Evolutionary conservation across 2,888 invertebrate species (phyloP), one percentile per base, ranked within the genome.

Genomic region (Tricholauxania praeusta): DNA sequence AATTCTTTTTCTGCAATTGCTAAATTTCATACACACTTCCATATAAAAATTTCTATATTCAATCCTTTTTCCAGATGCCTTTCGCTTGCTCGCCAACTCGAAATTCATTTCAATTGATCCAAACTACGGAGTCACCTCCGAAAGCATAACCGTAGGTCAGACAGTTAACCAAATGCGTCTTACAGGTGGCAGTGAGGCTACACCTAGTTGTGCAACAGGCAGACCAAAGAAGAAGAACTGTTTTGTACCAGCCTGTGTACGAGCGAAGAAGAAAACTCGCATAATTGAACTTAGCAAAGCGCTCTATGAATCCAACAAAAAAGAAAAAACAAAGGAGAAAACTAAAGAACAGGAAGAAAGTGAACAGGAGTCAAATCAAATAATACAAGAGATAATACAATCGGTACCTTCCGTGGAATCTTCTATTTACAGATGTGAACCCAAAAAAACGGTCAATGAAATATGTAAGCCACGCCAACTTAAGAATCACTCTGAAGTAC

Each of bases 11-110:
- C 8, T 17, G 1, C 17, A 6, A 65, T 49, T 7, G 22, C 12
- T 65, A 14, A 62, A 15, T 14, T 62, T 22, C 12, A 69, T 66
- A 53, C 28, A 49, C 22, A 3, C 1, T 55, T 53, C 32, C 48
- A 66, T 28, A 32, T 28, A 53, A 59, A 17, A 51, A 48, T 49
- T 32, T 19, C 4, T 12, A 53, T 48, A 7, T 12, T 28, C 15
- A 19, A 39, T 65, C 28, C 22, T 47, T 51, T 12, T 66, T 73
- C 12, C 62, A 75, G 75, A 71, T 39, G 73, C 75, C 15, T 73
- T 75, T 64, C 71, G 75, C 1, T 22, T 75, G 15, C 62, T 73
- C n/a, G 66, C 73, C 49, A 68, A 73, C 51, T 75, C 75, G 0
- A 73, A 73, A 48, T 71, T 75, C 32, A 65, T 69, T 28, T 19